Evolutionary conservation across 2,113 vertebrate species (phyloP).

Genomic region (Corythaeola cristata): DNA sequence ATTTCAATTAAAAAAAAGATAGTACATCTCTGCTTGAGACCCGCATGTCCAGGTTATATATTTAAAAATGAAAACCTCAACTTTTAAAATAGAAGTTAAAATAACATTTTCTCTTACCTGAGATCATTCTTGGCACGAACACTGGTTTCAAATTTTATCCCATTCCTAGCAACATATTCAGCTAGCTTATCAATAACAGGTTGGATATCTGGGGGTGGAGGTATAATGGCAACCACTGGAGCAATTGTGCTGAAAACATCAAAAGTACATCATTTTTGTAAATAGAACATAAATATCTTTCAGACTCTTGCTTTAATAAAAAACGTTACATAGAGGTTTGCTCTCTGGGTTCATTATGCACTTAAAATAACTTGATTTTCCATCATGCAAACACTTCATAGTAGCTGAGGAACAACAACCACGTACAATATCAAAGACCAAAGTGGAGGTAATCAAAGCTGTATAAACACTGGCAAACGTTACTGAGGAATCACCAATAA

Average conservation of each 20-base stretch:
- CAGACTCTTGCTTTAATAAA: not conserved
- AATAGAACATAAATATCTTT: not conserved
- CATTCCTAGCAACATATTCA: slow-evolving; percentile 94
- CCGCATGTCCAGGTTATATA: not conserved
- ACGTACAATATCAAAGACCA: not conserved
- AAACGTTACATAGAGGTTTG: not conserved
- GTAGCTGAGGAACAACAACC: not conserved
- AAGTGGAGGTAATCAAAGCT: not conserved
- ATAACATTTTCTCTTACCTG: slow-evolving; percentile 75
- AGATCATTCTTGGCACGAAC: slow-evolving; percentile 96
- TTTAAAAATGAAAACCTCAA: not conserved
- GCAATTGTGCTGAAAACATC: slow-evolving; percentile 75
- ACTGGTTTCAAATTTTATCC: slow-evolving; percentile 93
- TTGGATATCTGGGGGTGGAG: slow-evolving; percentile 94
- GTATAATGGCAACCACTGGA: slow-evolving; percentile 89
- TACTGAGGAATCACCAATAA: not conserved
- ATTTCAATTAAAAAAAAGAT: not conserved
- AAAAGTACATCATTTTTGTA: not conserved
- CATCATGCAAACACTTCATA: not conserved
- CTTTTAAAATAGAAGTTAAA: not conserved
- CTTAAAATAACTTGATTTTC: not conserved
- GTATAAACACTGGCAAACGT: not conserved
- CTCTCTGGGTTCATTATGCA: not conserved
- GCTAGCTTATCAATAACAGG: slow-evolving; percentile 98
- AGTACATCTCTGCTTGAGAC: not conserved